A percentile compares a stretch with the other conserved stretches of the same genome.
Conservation (phyloP, 1,140 invertebrate species). For the Drosophila prosaltans region DNA sequence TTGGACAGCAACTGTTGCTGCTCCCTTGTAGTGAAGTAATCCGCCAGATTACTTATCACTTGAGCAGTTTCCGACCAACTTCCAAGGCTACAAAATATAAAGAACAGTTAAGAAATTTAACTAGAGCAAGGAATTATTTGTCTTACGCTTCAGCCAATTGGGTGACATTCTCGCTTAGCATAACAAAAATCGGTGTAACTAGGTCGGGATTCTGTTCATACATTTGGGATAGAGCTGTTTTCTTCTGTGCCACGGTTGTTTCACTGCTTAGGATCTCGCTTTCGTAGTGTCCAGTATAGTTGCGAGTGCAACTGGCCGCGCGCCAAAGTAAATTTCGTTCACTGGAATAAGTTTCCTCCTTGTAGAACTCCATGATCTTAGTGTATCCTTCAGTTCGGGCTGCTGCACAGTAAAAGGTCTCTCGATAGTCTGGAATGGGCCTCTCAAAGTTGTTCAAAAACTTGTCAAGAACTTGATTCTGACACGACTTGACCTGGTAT, state of each 20-base stretch:
- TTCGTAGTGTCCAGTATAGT: slow-evolving; percentile 38
- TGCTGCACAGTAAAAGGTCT: slow-evolving; percentile 85
- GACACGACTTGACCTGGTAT: slow-evolving; percentile 83
- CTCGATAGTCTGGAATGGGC: slow-evolving; percentile 84
- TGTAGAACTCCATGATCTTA: slow-evolving; percentile 15
- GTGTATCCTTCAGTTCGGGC: slow-evolving; percentile 76
- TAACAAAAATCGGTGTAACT: slow-evolving; percentile 59
- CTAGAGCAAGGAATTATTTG: too few relatives aligned
- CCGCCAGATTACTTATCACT: slow-evolving; percentile 82
- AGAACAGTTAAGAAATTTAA: background rate
- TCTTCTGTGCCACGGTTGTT: slow-evolving; percentile 36
- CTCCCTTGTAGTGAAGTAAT: slow-evolving; percentile 82
- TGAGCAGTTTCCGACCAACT: slow-evolving; percentile 78
- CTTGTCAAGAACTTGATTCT: slow-evolving; percentile 46
- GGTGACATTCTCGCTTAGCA: slow-evolving; percentile 47
- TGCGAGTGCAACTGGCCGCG: slow-evolving; percentile 55
- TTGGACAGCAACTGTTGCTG: slow-evolving; percentile 71
- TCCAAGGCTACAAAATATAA: slow-evolving; percentile 54
- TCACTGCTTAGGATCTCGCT: slow-evolving; percentile 34
- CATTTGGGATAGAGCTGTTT: slow-evolving; percentile 74
- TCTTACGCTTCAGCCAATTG: slow-evolving; percentile 51
- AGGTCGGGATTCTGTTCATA: slow-evolving; percentile 81
- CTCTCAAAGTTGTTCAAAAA: slow-evolving; percentile 17
- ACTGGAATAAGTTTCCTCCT: slow-evolving; percentile 29
- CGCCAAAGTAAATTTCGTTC: slow-evolving; percentile 52